Evolutionary conservation across 2,888 invertebrate species (phyloP).

Genomic region (Drosophila atripex): DNA sequence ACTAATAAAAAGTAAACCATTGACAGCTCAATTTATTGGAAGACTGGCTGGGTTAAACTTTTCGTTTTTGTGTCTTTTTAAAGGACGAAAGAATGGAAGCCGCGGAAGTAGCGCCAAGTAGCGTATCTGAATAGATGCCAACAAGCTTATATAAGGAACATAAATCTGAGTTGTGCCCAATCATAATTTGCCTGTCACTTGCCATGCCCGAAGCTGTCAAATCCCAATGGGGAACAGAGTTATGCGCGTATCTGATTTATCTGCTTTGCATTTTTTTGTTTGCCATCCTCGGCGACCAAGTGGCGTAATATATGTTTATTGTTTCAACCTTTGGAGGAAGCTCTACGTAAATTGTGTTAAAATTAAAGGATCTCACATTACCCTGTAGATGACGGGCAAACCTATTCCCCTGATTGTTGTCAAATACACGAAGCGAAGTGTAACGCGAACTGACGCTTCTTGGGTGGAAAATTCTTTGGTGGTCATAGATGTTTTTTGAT

Average conservation of each 20-base stretch:
- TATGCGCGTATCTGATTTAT: conserved; percentile 31
- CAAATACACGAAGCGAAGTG: conserved; percentile 17
- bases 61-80: neutral
- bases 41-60: neutral
- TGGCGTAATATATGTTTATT: conserved; percentile 11
- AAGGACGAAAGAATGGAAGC: neutral
- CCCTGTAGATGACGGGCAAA: neutral
- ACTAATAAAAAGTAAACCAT: conserved; percentile 2
- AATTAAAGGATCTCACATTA: conserved; percentile 3
- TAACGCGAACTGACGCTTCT: conserved; percentile 20
- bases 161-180: conserved; percentile 29
- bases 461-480: conserved; percentile 2
- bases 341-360: neutral
- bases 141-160: conserved; percentile 16
- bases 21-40: neutral
- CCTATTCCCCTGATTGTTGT: conserved; percentile 14
- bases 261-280: conserved; percentile 2
- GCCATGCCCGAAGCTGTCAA: conserved; percentile 20
- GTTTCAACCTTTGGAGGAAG: neutral
- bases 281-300: neutral
- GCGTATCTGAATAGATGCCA: neutral
- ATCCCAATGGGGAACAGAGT: conserved; percentile 3
- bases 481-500: neutral
- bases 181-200: conserved; percentile 29
- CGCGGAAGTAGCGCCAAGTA: neutral